A percentile compares a stretch with the other conserved stretches of the same genome.
Conservation (phyloP, 2,888 invertebrate genomes). For the Eudasyphora cyanicolor region DNA sequence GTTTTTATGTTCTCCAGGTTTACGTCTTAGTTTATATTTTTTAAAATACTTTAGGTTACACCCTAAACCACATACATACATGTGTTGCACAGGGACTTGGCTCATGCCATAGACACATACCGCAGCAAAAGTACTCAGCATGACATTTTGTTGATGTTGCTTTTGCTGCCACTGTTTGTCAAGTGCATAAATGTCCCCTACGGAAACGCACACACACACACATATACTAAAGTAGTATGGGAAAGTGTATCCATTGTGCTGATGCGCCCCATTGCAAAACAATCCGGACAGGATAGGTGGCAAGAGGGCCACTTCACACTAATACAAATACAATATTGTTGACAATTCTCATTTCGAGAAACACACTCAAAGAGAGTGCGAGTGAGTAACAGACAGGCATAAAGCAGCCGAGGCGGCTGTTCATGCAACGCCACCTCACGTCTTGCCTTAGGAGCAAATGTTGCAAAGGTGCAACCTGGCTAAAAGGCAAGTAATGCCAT, state of each 20-base stretch:
- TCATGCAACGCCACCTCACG: background rate
- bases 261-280: slow-evolving; percentile 30
- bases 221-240: background rate
- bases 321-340: slow-evolving; percentile 47
- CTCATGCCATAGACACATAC: background rate
- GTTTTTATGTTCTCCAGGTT: too few species aligned
- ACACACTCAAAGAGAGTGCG: slow-evolving; percentile 28
- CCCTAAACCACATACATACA: too few species aligned
- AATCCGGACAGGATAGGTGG: slow-evolving; percentile 36
- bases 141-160: background rate
- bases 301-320: slow-evolving; percentile 59
- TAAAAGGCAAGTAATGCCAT: background rate
- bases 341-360: slow-evolving; percentile 49
- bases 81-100: background rate
- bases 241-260: background rate
- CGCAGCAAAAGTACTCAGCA: slow-evolving; percentile 5
- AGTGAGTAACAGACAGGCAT: background rate
- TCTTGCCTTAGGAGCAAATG: background rate
- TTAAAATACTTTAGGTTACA: too few species aligned
- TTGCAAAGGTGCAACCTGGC: background rate
- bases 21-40: too few species aligned
- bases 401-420: background rate
- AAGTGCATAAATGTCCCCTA: slow-evolving; percentile 60
- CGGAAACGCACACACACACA: slow-evolving; percentile 43
- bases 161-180: slow-evolving; percentile 55